Evolutionary conservation across 2,797 vertebrate genomes (phyloP).

Genomic region (Gila robusta): DNA sequence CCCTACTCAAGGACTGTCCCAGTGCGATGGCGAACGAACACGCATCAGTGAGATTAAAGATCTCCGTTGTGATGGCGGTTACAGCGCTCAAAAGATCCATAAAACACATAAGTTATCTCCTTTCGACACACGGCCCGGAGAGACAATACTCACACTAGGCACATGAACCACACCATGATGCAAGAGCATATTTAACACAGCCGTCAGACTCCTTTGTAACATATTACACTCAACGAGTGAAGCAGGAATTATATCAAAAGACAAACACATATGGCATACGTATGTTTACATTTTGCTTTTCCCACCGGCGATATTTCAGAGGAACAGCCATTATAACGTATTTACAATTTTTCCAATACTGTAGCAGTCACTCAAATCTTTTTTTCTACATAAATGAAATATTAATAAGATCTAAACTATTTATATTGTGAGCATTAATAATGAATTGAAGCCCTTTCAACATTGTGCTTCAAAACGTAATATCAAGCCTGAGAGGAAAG

Average conservation of each 20-base stretch:
- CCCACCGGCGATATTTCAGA: neutral
- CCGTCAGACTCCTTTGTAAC: neutral
- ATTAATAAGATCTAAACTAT: conserved; percentile 67
- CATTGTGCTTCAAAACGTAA: conserved; percentile 56
- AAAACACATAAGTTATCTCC: conserved; percentile 40
- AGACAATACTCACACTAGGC: neutral
- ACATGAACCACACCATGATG: neutral
- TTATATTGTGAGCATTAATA: conserved; percentile 69
- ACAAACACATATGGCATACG: conserved; percentile 20
- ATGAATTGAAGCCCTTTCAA: conserved; percentile 63
- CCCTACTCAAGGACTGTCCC: conserved; percentile 69
- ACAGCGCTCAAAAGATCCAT: conserved; percentile 40
- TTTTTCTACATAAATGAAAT: conserved; percentile 58
- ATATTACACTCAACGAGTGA: neutral
- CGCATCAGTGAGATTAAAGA: conserved; percentile 55
- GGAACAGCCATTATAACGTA: conserved; percentile 16
- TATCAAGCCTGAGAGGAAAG: conserved; percentile 28
- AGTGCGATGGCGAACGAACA: conserved; percentile 34
- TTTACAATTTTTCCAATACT: conserved; percentile 45
- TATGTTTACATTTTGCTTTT: neutral
- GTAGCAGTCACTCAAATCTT: conserved; percentile 52
- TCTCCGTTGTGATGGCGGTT: neutral
- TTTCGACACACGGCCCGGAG: conserved; percentile 7
- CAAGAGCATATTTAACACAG: neutral
- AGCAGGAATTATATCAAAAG: neutral